Base-by-base conservation (phyloP, 2,797 vertebrate genomes). In the Simalia tracyae region DNA sequence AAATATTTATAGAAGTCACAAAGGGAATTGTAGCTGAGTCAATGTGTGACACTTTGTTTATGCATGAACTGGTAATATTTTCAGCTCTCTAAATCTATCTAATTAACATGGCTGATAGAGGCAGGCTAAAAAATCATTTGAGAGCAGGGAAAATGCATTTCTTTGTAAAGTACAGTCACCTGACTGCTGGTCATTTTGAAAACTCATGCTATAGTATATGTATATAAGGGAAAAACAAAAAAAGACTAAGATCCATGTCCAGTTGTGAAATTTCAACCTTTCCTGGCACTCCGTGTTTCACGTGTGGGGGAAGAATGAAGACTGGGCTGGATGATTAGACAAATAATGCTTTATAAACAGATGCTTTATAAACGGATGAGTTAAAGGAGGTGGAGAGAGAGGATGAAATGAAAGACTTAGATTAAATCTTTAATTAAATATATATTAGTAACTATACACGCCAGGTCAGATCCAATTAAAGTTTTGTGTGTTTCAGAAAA, bases 1-100 rank as follows among this genome's bases (percentile, higher is more conserved):
- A 89, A 97, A 97, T 93, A 93, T 96, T 85, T 86, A 92, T 93
- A 90, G 94, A 96, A 96, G 95, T 88, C 92, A 95, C 95, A 96
- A 94, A 94, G 94, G 90, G 84, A 95, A 84, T 88, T 61, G 89
- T 86, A 94, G 91, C 61, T 81, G 93, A 91, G 24, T 92, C 87
- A 84, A 90, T 54, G 92, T 15, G 61, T 61, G 42, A 72, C 42
- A 89, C 15, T 76, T 91, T 81, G 54, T n/a, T 91, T 89, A 92
- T 86, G 26, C 17, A 12, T 3, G 92, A 92, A 36, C 93, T 95
- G 59, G 50, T 96, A 96, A 95, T 92, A 66, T 63, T 28, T 46
- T 6, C 5, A 89, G 12, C 86, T 85, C 57, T 92, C 94, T 90
- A 81, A 89, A 60, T 87, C 24, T 84, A 9, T 11, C 92, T 92